Conservation (phyloP, 2,888 invertebrate genomes). For the Xanthorhoe designata region DNA sequence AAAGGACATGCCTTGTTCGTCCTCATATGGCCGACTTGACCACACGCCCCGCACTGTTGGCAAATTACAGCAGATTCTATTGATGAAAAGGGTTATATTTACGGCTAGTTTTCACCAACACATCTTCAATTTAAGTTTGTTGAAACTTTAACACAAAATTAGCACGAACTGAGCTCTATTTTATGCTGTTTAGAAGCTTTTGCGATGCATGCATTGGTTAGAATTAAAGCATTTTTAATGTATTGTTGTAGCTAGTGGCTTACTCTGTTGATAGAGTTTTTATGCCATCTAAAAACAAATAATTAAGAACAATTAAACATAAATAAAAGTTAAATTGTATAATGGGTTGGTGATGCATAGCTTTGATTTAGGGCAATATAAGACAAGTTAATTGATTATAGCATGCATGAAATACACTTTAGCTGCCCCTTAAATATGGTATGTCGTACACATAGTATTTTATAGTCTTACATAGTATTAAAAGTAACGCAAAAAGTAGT, state of each 20-base stretch:
- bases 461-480: no score
- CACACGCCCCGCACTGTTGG: conserved; percentile 97
- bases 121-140: not conserved
- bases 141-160: no score
- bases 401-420: not conserved
- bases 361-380: not conserved
- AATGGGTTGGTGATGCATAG: conserved; percentile 17
- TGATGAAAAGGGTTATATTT: conserved; percentile 16
- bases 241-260: not conserved
- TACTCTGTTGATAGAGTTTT: no score
- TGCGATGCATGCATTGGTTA: not conserved
- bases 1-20: conserved; percentile 99
- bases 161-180: not conserved
- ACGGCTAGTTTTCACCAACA: conserved; percentile 7
- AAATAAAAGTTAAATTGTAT: not conserved
- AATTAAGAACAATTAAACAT: not conserved
- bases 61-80: conserved; percentile 21
- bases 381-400: not conserved
- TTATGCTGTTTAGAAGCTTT: not conserved
- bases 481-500: no score
- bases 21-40: conserved; percentile 92
- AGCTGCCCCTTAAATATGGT: not conserved
- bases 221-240: not conserved
- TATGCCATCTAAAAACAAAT: no score
- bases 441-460: not conserved